Evolutionary conservation across 1,140 invertebrate genomes (phyloP), one percentile per base, ranked within the genome.

Genomic region (Aphaenogaster floridana): DNA sequence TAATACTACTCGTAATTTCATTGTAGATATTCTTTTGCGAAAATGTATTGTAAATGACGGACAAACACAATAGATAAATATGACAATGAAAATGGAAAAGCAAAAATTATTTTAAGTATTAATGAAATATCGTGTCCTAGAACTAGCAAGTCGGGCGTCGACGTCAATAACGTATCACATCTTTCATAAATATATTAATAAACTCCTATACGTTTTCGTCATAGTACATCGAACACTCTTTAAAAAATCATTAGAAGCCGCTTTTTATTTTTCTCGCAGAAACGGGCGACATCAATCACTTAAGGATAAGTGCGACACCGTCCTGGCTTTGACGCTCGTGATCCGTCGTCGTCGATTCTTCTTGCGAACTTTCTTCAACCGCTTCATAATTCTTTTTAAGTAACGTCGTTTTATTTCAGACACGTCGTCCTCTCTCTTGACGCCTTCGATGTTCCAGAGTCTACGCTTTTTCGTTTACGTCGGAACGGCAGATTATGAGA

Each of bases 281-380:
- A 69, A 61, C 85, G 81, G 71, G 63, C 87, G 85, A 85, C 92
- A 92, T 92, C 90, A 87, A 92, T 92, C 92, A 92, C 87, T 86
- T 89, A 87, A 89, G 85, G 89, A 86, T 88, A 90, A 90, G 87
- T 89, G 87, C 88, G 88, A 85, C 86, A 86, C 63, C 88, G 77
- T 63, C 81, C 88, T 89, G 88, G 87, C 86, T 88, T 92, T 93
- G 85, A 94, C 93, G 87, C 80, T 85, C 69, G 90, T 90, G 90
- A 91, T 92, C 86, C 89, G 90, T 91, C 89, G 90, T 92, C 89
- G 91, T 91, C 93, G 92, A 89, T 93, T 94, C 89, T 93, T 91
- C 86, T 93, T 93, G 74, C 91, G 87, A 52, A 89, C 88, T 87
- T 86, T 71, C 80, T 57, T 86, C 69, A 81, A 87, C 50, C 92